Conservation (phyloP, 2,888 invertebrate genomes). For the Calliphora vomitoria region DNA sequence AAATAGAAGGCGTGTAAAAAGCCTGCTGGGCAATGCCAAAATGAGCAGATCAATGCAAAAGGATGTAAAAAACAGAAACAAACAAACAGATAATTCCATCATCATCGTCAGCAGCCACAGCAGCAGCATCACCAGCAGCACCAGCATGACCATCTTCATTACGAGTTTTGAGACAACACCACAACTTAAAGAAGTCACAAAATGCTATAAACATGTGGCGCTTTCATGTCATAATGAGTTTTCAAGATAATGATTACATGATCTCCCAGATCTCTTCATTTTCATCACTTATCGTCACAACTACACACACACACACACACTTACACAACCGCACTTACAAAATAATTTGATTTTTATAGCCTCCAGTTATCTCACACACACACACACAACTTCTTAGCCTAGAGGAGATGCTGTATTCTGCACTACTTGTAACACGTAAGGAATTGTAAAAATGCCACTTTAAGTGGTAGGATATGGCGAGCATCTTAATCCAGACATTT, state of each 20-base stretch:
- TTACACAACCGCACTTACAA: constrained; percentile 9
- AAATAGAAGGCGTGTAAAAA: constrained; percentile 71
- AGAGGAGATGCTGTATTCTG: background rate
- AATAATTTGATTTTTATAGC: constrained; percentile 72
- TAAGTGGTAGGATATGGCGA: constrained; percentile 9
- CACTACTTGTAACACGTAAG: constrained; percentile 6
- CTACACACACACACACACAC: too few relatives aligned
- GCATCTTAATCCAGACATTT: constrained; percentile 50
- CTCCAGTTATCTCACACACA: constrained; percentile 36
- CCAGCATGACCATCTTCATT: constrained; percentile 48
- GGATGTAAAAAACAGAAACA: constrained; percentile 14
- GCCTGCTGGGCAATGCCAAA: constrained; percentile 71
- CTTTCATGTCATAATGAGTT: constrained; percentile 71
- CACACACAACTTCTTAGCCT: background rate
- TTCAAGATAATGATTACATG: constrained; percentile 62
- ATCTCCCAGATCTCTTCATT: constrained; percentile 65
- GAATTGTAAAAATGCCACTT: constrained; percentile 56
- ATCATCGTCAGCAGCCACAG: constrained; percentile 43
- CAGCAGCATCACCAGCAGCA: constrained; percentile 42
- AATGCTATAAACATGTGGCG: constrained; percentile 67
- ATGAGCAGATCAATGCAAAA: constrained; percentile 57
- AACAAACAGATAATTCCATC: constrained; percentile 31
- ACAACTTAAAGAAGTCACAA: constrained; percentile 55
- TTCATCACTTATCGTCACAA: constrained; percentile 54
- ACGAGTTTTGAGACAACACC: constrained; percentile 21